phyloP scores from a whole-genome alignment of 1,140 invertebrate species.

The Drosophila suzukii region DNA sequence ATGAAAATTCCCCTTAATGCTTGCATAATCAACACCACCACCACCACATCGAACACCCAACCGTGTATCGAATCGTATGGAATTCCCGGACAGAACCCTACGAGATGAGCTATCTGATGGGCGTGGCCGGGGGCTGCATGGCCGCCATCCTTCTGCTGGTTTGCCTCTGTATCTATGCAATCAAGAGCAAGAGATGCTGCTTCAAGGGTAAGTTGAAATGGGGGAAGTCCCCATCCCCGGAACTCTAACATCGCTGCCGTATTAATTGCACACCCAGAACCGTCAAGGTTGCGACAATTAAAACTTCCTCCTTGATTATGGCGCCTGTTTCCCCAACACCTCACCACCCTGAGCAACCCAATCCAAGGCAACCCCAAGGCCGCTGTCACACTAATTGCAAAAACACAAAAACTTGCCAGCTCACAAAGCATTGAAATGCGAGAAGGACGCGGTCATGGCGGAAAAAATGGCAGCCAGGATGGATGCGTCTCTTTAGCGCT shows the following conservation, averaged over 20 bases:
- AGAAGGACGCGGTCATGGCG: constrained; percentile 23
- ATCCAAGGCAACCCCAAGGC: not conserved
- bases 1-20: constrained; percentile 56
- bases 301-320: constrained; percentile 74
- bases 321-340: constrained; percentile 17
- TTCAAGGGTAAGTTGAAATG: constrained; percentile 87
- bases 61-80: constrained; percentile 22
- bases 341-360: not conserved
- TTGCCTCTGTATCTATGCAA: constrained; percentile 87
- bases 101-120: constrained; percentile 87
- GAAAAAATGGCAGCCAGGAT: constrained; percentile 51
- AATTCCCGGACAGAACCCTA: constrained; percentile 86
- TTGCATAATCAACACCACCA: constrained; percentile 55
- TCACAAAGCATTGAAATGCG: constrained; percentile 42
- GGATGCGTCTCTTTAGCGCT: constrained; percentile 38
- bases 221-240: not conserved
- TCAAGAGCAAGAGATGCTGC: constrained; percentile 88
- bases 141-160: constrained; percentile 86
- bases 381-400: constrained; percentile 76
- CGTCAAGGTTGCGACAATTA: constrained; percentile 75
- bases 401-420: constrained; percentile 75
- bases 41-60: constrained; percentile 27
- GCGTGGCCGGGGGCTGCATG: constrained; percentile 86
- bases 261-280: constrained; percentile 63
- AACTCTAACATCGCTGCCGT: constrained; percentile 35